Evolutionary conservation across 2,113 vertebrate genomes (phyloP), one percentile per base, ranked within the genome.

Genomic region (Camelus bactrianus): DNA sequence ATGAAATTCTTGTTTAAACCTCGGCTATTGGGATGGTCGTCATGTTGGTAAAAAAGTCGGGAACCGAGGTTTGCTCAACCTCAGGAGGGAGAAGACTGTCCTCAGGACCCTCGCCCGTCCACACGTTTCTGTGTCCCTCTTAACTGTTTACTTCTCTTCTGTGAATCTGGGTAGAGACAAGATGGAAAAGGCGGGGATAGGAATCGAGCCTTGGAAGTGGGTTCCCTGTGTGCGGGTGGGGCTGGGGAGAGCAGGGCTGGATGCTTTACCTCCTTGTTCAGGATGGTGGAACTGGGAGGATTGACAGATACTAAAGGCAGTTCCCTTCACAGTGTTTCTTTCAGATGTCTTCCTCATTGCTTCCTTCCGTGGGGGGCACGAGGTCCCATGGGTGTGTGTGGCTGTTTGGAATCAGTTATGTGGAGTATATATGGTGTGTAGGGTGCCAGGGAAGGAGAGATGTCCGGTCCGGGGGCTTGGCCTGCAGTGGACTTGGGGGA

Each of bases 261-360:
- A 48, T 12, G 60, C 56, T 46, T 56, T 42, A 17, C 20, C 42
- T 89, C 88, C 46, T 75, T 91, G 64, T 12, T 67, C 67, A 94
- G 16, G 12, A 52, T 60, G n/a, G 80, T n/a, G 93, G 70, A 24
- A 42, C 46, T 93, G 10, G 65, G 42, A 92, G 8, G 67, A 72
- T 35, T 30, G 30, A 65, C 32, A 6, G 24, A n/a, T 52, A 56
- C 30, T 32, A 90, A 76, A 81, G 7, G 28, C 20, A 24, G 52
- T 32, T 86, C n/a, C 70, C 95, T 89, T 88, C 76, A 32, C 90
- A 75, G n/a, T 80, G n/a, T 79, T 69, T 73, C 32, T 32, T 87
- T 94, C 22, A 62, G 42, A 65, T 12, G 10, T 72, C 48, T 54
- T 42, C 28, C 19, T 79, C 46, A 73, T 42, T 9, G 38, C 22